Percentiles rank a stretch among this genome's conserved stretches.
Conservation (phyloP, 2,797 vertebrate species). For the Lepilemur septentrionalis region DNA sequence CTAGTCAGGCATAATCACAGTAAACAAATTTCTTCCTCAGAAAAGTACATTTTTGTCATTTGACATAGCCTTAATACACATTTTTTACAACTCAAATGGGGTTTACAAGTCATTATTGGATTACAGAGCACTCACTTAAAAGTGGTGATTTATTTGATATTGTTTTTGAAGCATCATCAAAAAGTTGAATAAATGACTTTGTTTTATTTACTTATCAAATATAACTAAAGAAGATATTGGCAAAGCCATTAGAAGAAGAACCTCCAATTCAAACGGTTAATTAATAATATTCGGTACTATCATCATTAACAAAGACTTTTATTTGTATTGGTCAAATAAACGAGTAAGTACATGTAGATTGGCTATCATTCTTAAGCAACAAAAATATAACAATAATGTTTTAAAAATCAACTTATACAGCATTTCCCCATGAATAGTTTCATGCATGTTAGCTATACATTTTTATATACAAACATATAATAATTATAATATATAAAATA, state of each 20-base stretch:
- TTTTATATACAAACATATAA: neutral
- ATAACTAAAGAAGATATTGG: neutral
- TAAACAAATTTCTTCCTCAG: constrained; percentile 17
- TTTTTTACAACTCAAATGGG: neutral
- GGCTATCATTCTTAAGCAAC: neutral
- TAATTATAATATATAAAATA: neutral
- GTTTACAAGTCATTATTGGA: neutral
- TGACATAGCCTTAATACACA: neutral
- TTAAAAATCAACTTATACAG: neutral
- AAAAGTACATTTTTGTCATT: constrained; percentile 5
- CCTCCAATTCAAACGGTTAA: neutral
- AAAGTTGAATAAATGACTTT: neutral
- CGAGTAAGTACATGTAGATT: neutral
- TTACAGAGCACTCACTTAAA: neutral
- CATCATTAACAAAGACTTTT: neutral
- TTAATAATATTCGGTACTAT: neutral
- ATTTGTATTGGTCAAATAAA: neutral
- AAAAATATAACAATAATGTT: neutral
- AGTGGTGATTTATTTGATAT: neutral
- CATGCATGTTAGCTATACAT: neutral
- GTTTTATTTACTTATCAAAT: neutral
- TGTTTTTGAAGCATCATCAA: neutral
- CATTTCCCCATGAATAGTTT: neutral
- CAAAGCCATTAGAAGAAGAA: neutral
- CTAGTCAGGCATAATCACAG: neutral